Conservation (phyloP, 2,113 vertebrate species). For the Ictalurus furcatus region DNA sequence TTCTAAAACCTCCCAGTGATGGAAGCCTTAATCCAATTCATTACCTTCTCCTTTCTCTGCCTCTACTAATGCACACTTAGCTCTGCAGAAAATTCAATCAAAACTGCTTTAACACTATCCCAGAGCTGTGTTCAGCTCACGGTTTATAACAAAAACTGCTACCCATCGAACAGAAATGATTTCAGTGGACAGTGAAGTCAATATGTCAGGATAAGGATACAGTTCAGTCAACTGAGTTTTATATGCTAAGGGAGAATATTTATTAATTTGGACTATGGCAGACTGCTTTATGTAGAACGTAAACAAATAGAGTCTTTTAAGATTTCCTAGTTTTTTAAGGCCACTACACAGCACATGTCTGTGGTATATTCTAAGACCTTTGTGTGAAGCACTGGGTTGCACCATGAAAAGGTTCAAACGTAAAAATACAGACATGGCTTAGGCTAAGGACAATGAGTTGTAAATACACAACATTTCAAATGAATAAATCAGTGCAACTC, state of each 20-base stretch:
- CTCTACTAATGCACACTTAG: constrained; percentile 49
- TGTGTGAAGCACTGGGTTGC: neutral
- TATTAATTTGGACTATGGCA: neutral
- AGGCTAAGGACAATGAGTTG: neutral
- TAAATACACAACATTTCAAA: constrained; percentile 1
- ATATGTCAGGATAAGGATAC: constrained; percentile 1
- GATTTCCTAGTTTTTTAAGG: neutral
- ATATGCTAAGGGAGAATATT: neutral
- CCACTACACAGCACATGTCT: too few species aligned
- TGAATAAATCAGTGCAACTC: constrained; percentile 17
- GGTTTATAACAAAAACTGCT: constrained; percentile 5
- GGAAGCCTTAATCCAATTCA: constrained; percentile 48
- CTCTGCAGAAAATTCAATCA: constrained; percentile 42
- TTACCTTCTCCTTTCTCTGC: constrained; percentile 37
- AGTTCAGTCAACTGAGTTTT: neutral
- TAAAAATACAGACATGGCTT: neutral
- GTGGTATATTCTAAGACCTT: neutral
- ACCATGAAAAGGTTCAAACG: neutral
- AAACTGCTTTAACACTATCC: constrained; percentile 38
- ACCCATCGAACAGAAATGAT: neutral
- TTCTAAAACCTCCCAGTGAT: constrained; percentile 44
- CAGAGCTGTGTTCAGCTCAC: constrained; percentile 27
- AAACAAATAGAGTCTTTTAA: neutral
- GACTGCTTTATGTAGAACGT: neutral
- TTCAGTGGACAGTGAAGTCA: constrained; percentile 29